phyloP scores from a whole-genome alignment of 2,113 vertebrate species.

The Danio rerio region GRCz12tu NC_133185.1:23650001-23650500 shows the following conservation, averaged over 20 bases:
- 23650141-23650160: neutral
- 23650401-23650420: slow-evolving; percentile 46
- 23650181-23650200: neutral
- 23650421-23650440: slow-evolving; percentile 51
- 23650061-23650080: neutral
- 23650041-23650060: neutral
- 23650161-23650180: neutral
- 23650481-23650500: slow-evolving; percentile 58
- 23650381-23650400: slow-evolving; percentile 46
- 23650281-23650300: neutral
- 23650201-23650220: slow-evolving; percentile 27
- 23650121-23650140: neutral
- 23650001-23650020: no score
- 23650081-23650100: slow-evolving; percentile 1
- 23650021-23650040: neutral
- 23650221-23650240: neutral
- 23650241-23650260: neutral
- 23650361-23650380: slow-evolving; percentile 50
- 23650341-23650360: slow-evolving; percentile 51
- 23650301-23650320: slow-evolving; percentile 47
- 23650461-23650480: slow-evolving; percentile 50
- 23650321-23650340: slow-evolving; percentile 49
- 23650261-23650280: neutral
- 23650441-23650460: slow-evolving; percentile 42
- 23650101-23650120: neutral